A percentile compares a stretch with the other conserved stretches of the same genome.
phyloP scores from a whole-genome alignment of 1,140 invertebrate species.

The Cotesia vestalis region DNA sequence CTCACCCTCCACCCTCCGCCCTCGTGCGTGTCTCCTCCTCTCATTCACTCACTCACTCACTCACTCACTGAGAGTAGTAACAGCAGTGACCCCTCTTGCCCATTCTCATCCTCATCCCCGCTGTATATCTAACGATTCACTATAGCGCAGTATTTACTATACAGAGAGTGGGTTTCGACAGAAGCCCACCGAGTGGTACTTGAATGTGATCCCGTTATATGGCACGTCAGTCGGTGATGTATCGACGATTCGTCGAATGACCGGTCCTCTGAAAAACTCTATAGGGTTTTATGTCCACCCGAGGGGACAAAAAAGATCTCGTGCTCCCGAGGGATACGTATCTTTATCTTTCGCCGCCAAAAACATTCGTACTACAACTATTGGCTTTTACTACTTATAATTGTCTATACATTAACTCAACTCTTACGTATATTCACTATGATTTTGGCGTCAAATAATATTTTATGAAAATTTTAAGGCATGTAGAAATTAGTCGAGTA shows the following conservation, averaged over 20 bases:
- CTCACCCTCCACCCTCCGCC: constrained; percentile 27
- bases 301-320: background rate
- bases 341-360: background rate
- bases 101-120: background rate
- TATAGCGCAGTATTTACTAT: background rate
- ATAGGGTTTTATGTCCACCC: constrained; percentile 20
- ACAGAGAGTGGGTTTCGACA: constrained; percentile 15
- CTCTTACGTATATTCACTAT: no score
- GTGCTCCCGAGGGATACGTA: background rate
- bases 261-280: constrained; percentile 20
- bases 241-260: constrained; percentile 47
- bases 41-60: background rate
- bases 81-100: constrained; percentile 1
- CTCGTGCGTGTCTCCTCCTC: constrained; percentile 7
- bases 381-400: background rate
- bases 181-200: constrained; percentile 39
- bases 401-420: background rate
- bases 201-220: constrained; percentile 50
- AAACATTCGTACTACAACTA: constrained; percentile 2
- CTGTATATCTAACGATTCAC: background rate
- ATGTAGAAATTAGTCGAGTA: no score
- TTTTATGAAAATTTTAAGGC: no score
- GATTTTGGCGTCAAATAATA: no score
- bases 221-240: constrained; percentile 51
- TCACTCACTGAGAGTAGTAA: constrained; percentile 15